These are phyloP conservation scores for Anoura caudifer DNA, from an alignment of 2,113 vertebrate species.

Conservation along the genomic window DNA sequence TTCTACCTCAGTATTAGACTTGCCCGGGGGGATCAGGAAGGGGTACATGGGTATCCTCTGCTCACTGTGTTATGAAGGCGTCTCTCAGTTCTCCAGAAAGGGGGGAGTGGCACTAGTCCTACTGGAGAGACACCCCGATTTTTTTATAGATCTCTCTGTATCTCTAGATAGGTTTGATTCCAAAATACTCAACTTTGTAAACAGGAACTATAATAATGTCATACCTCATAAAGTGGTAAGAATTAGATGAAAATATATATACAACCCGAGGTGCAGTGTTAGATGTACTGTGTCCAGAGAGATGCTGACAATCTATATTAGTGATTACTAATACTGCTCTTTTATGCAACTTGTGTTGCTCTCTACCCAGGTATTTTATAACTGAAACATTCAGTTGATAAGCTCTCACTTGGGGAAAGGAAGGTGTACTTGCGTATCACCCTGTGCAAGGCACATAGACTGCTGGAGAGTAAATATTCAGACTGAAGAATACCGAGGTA, in stretches of 20 bases:
- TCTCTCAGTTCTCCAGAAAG: neutral
- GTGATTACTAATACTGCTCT: neutral
- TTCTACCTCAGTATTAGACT: neutral
- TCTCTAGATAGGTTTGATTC: neutral
- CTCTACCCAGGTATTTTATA: neutral
- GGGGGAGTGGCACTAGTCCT: too few relatives aligned
- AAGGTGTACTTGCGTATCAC: neutral
- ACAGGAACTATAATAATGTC: neutral
- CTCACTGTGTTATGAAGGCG: neutral
- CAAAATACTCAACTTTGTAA: neutral
- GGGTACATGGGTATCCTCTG: neutral
- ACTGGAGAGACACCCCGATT: rapidly evolving
- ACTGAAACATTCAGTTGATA: neutral
- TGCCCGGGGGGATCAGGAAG: neutral
- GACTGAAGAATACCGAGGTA: neutral
- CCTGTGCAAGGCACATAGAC: neutral
- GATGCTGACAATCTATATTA: neutral
- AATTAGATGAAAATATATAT: neutral
- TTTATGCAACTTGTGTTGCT: neutral
- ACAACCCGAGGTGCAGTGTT: neutral
- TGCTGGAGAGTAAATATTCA: neutral
- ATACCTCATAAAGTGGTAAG: neutral
- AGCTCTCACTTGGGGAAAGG: neutral
- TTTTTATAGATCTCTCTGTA: neutral
- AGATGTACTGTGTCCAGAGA: neutral